Evolutionary conservation across 2,797 vertebrate genomes (phyloP), one percentile per base, ranked within the genome.

Genomic region (Periophthalmus magnuspinnatus): DNA sequence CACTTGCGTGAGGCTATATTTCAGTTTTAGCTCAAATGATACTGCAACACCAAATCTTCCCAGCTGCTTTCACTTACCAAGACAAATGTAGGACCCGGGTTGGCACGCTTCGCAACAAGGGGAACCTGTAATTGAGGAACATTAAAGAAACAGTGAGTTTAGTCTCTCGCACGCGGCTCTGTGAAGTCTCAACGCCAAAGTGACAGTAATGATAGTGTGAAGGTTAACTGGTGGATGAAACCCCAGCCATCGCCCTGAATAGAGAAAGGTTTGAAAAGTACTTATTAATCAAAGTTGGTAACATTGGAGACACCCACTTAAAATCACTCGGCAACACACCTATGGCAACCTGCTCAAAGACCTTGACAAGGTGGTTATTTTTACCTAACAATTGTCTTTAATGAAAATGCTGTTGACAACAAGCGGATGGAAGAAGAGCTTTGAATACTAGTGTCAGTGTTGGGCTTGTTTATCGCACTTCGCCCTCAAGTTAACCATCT

Each of bases 201-300:
- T 90, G 90, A 89, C 90, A 92, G 86, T 91, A 91, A 93, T 92
- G 88, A 91, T 88, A 90, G 91, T 84, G 86, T 85, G 82, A 87
- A 90, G 90, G 89, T 89, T 92, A 91, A 92, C 85, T 92, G 88
- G 78, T 70, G 64, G 90, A 91, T 57, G 93, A 91, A 93, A 88
- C 88, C 50, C 58, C 67, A 82, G 87, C 84, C 65, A 85, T 85
- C 84, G 80, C 65, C 86, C 85, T 83, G 89, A 90, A 90, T 78
- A 81, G 82, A 72, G 89, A 89, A 79, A 87, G 77, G 77, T 92
- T 91, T 92, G 91, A 93, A 93, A 93, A 90, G 91, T 93, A 91
- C 90, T 93, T 93, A 94, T 93, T 89, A 94, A 93, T 93, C 94
- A 96, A 97, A 96, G 92, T 85, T 86, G 94, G 93, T 95, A 94